Base-by-base conservation (phyloP, 2,797 vertebrate genomes). In the Sebastes taczanowskii region DNA sequence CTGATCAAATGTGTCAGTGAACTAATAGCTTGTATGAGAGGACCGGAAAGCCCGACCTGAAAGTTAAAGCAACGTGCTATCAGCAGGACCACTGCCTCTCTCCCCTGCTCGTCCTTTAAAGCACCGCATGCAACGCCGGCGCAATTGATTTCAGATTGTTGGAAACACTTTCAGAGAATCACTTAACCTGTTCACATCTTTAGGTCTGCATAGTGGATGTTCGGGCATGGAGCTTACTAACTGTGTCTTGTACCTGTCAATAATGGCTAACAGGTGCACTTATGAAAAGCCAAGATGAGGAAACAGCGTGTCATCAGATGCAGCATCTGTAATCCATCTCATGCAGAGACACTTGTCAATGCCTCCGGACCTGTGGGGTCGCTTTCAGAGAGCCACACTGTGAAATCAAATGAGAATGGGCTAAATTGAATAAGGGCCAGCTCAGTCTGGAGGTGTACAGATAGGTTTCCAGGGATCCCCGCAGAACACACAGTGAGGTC, bases 391-490 rank as follows among this genome's bases (percentile, higher is more conserved):
- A 80, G 58, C 30, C 88, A 74, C 78, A 49, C 87, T 78, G 85
- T 74, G 84, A 88, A 85, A 88, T 91, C 84, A 82, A 89, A 88
- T 75, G 71, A 90, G 75, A 88, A 85, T 62, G 32, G 79, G 32
- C 67, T 75, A 72, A 90, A 91, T 68, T 91, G 83, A 91, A 90
- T 87, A 77, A 90, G 49, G 73, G 72, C 56, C 30, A 71, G 68
- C 77, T 85, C 80, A 55, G 81, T 79, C 60, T 77, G 78, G 73
- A 77, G 74, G 74, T 83, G 77, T 63, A 22, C 10, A 75, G 65
- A 84, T 61, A 20, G 56, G 63, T 80, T 91, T 87, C 85, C 82
- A 61, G 80, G 83, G 86, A 89, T 86, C 73, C 68, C 75, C 42
- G 82, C 80, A 81, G 77, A 90, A 86, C 77, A 83, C 74, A 77